Percentiles rank a stretch among this genome's conserved stretches.
phyloP scores from a whole-genome alignment of 2,888 invertebrate species.

The Zhuqinia jingwanae region DNA sequence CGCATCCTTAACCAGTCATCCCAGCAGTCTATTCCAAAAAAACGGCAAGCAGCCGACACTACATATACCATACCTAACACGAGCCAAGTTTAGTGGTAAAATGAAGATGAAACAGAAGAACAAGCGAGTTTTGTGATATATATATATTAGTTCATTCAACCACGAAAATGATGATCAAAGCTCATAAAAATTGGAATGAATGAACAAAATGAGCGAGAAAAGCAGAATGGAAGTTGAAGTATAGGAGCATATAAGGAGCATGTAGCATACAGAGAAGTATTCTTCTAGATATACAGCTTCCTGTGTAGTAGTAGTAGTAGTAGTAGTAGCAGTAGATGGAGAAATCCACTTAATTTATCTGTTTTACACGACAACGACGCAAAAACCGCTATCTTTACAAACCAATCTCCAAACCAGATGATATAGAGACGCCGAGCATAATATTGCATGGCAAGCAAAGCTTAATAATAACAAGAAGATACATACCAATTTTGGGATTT shows the following conservation, averaged over 20 bases:
- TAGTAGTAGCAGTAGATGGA: background rate
- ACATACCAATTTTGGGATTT: too few relatives aligned
- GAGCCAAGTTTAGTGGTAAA: conserved; percentile 10
- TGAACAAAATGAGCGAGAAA: conserved; percentile 41
- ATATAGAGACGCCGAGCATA: too few relatives aligned
- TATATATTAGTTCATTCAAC: conserved; percentile 47
- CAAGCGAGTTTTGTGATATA: background rate
- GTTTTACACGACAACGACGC: conserved; percentile 31
- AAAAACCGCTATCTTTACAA: too few relatives aligned
- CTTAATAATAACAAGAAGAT: too few relatives aligned
- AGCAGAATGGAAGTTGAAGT: background rate
- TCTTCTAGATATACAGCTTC: conserved; percentile 38
- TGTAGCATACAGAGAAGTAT: too few relatives aligned
- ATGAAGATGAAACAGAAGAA: too few relatives aligned
- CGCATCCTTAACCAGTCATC: background rate
- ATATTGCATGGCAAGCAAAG: too few relatives aligned
- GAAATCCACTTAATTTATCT: conserved; percentile 54
- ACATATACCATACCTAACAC: too few relatives aligned
- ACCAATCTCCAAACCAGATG: too few relatives aligned
- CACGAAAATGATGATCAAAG: conserved; percentile 61
- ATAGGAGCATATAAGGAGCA: background rate
- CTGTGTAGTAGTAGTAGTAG: background rate
- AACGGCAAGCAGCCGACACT: background rate
- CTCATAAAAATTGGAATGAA: conserved; percentile 54
- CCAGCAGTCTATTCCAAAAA: background rate